Conservation (phyloP, 2,888 invertebrate genomes). For the Pollenia labialis region DNA sequence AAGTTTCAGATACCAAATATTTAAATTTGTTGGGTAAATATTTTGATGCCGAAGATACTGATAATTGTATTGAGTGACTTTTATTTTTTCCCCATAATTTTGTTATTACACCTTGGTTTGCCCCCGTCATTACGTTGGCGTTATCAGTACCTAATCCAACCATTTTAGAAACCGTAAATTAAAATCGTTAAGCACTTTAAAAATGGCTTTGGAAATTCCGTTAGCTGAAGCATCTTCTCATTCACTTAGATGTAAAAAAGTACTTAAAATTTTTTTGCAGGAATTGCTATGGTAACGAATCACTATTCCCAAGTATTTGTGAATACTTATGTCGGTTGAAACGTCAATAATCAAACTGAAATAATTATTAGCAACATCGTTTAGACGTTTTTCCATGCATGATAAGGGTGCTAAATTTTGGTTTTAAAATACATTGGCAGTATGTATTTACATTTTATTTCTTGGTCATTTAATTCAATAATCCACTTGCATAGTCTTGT, state of each 20-base stretch:
- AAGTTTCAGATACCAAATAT: no score
- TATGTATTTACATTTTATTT: not conserved
- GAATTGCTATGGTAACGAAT: constrained; percentile 50
- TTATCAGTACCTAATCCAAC: constrained; percentile 55
- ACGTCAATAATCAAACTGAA: constrained; percentile 20
- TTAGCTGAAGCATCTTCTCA: constrained; percentile 33
- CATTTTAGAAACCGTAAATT: constrained; percentile 51
- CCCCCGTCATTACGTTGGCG: constrained; percentile 50
- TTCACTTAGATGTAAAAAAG: constrained; percentile 49
- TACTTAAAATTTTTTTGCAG: constrained; percentile 48
- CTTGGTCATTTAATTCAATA: not conserved
- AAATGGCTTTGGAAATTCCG: constrained; percentile 32
- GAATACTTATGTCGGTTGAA: constrained; percentile 52
- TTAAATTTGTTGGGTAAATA: no score
- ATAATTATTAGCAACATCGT: not conserved
- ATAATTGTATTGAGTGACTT: no score
- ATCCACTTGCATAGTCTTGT: not conserved
- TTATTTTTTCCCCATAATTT: constrained; percentile 21
- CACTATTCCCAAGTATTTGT: not conserved
- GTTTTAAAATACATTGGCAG: not conserved
- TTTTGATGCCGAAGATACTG: no score
- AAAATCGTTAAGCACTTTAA: constrained; percentile 36
- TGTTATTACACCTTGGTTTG: constrained; percentile 40
- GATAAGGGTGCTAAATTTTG: constrained; percentile 4
- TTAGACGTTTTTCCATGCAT: constrained; percentile 5